Evolutionary conservation across 2,888 invertebrate species (phyloP), one percentile per base, ranked within the genome.

Genomic region (Pristionchus arcanus): DNA sequence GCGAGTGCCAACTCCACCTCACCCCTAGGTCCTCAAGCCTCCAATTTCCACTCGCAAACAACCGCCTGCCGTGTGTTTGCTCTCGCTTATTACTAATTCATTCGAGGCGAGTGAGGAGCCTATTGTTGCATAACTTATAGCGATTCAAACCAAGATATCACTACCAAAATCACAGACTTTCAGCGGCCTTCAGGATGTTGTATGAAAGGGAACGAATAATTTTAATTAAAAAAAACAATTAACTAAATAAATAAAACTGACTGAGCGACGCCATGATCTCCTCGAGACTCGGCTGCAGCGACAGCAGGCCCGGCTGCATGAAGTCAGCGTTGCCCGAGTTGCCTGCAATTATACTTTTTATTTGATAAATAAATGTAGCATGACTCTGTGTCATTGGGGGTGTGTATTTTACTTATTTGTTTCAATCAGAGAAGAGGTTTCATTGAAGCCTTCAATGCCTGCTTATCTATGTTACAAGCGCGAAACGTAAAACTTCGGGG

Each of bases 231-330:
- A 5, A 28, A 68, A 13, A 4, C 5, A 68, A 31, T 68, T 42
- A 37, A 74, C 7, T 74, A 74, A 31, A 31, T 34, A 74, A 77
- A 19, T 77, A 68, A 42, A 28, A 49, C 66, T 55, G 2, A 87
- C 83, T 66, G 28, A 83, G 68, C 16, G 66, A 83, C 49, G 90
- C 90, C 94, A 94, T 95, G 59, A 95, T 95, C 83, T 95, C 95
- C 81, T 95, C 95, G 68, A 95, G 91, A 81, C 93, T 98, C 92
- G 99, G 99, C 96, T 99, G 99, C 91, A 99, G 96, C 89, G 98
- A 98, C 71, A 98, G 97, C 95, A 99, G 97, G 95, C 98, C 98
- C 89, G 99, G 99, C 96, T 99, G 99, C 96, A 99, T 98, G 95
- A 99, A 98, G 96, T 99, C 95, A 13, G 95, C 94, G 90, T 94